phyloP scores from a whole-genome alignment of 2,888 invertebrate genomes.

The Notocelia uddmanniana region DNA sequence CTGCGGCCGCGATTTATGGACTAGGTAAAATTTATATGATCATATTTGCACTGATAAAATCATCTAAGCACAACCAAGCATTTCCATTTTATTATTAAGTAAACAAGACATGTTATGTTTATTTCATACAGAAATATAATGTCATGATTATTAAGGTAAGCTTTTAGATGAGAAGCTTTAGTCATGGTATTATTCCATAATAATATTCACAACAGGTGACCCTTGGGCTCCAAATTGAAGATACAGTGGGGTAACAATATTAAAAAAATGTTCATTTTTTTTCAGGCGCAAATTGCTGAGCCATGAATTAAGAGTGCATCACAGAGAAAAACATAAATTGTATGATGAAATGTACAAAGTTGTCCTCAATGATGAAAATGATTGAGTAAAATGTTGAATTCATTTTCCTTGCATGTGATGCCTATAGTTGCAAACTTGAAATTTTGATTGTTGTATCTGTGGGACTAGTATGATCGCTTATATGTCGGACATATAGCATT shows the following conservation, averaged over 20 bases:
- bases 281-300: conserved; percentile 45
- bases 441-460: too few relatives aligned
- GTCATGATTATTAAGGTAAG: too few relatives aligned
- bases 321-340: conserved; percentile 45
- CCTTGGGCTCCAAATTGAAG: too few relatives aligned
- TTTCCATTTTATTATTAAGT: background rate
- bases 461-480: too few relatives aligned
- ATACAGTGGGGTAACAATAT: too few relatives aligned
- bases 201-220: background rate
- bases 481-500: too few relatives aligned
- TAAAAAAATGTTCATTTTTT: background rate
- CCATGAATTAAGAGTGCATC: conserved; percentile 45
- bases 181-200: background rate
- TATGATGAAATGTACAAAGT: conserved; percentile 44
- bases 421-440: too few relatives aligned
- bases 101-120: too few relatives aligned
- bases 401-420: too few relatives aligned
- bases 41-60: background rate
- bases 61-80: background rate
- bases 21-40: conserved; percentile 47
- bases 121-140: too few relatives aligned
- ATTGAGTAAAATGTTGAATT: conserved; percentile 4
- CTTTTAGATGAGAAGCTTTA: too few relatives aligned
- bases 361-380: conserved; percentile 35
- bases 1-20: conserved; percentile 51